Percentiles rank a stretch among this genome's conserved stretches.
Evolutionary conservation across 1,140 invertebrate genomes (phyloP).

Genomic region (Argopecten irradians): DNA sequence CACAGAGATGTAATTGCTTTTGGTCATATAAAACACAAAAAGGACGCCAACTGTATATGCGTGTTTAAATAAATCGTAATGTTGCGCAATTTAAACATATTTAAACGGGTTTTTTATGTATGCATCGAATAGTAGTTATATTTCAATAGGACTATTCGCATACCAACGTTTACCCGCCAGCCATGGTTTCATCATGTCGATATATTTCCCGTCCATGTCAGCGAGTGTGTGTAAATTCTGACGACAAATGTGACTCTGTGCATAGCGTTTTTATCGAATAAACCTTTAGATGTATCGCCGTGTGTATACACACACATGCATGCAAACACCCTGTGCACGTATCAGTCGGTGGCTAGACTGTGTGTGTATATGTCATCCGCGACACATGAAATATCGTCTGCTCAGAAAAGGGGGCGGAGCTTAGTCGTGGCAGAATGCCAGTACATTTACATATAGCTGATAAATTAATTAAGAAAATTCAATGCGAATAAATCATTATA

Average conservation of each 20-base stretch:
- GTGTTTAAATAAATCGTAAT: not conserved
- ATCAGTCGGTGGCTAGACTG: conserved; percentile 12
- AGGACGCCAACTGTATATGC: not conserved
- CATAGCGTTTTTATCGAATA: not conserved
- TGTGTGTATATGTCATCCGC: conserved; percentile 1
- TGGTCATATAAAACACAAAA: not conserved
- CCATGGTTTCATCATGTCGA: not conserved
- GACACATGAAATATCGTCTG: conserved; percentile 50
- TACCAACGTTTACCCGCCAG: not conserved
- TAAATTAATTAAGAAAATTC: conserved; percentile 52
- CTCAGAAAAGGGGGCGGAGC: conserved; percentile 47
- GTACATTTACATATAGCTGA: conserved; percentile 54
- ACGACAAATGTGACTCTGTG: not conserved
- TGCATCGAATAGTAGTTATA: not conserved
- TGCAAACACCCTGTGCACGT: not conserved
- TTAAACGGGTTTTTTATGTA: not conserved
- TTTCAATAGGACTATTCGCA: not conserved
- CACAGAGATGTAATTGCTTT: not conserved
- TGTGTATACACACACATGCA: not conserved
- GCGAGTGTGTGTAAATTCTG: not conserved
- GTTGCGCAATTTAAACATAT: not conserved
- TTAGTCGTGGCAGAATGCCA: conserved; percentile 45
- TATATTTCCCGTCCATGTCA: not conserved
- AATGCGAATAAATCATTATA: conserved; percentile 34
- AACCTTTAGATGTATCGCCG: not conserved